Conservation (phyloP, 2,888 invertebrate species). For the Malthinus seriepunctatus region DNA sequence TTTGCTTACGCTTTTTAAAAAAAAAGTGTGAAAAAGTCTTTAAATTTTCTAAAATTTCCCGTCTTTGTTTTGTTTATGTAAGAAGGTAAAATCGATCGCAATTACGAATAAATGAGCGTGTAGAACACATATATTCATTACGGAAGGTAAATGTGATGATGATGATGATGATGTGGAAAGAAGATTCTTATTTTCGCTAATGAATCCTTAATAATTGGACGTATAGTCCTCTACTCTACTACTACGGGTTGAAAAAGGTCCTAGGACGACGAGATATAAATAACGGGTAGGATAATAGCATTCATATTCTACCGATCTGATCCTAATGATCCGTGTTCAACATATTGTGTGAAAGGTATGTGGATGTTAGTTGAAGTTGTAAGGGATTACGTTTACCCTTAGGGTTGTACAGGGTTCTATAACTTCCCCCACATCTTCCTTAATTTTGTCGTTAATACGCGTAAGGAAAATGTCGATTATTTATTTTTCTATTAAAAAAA, state of each 20-base stretch:
- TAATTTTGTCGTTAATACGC: conserved; percentile 15
- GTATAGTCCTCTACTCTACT: no score
- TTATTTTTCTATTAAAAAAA: no score
- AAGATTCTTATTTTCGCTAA: conserved; percentile 37
- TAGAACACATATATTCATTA: conserved; percentile 26
- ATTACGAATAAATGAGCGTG: conserved; percentile 25
- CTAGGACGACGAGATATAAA: conserved; percentile 36
- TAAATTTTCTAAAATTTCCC: no score
- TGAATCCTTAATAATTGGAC: conserved; percentile 38
- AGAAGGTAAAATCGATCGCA: conserved; percentile 19
- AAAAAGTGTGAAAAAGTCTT: no score
- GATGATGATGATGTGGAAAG: conserved; percentile 29
- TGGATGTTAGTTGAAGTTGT: conserved; percentile 29
- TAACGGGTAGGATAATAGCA: conserved; percentile 41
- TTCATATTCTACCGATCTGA: conserved; percentile 42
- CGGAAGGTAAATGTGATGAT: conserved; percentile 22
- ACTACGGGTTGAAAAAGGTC: conserved; percentile 28
- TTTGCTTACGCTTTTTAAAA: no score
- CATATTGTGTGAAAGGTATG: conserved; percentile 35
- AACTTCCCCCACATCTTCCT: conserved; percentile 10
- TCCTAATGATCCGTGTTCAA: conserved; percentile 45
- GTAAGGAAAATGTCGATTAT: no score
- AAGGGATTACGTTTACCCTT: conserved; percentile 28
- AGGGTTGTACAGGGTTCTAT: conserved; percentile 14
- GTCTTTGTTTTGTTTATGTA: not conserved